Evolutionary conservation across 2,113 vertebrate genomes (phyloP), one percentile per base, ranked within the genome.

Genomic region (Nyctereutes procyonoides): DNA sequence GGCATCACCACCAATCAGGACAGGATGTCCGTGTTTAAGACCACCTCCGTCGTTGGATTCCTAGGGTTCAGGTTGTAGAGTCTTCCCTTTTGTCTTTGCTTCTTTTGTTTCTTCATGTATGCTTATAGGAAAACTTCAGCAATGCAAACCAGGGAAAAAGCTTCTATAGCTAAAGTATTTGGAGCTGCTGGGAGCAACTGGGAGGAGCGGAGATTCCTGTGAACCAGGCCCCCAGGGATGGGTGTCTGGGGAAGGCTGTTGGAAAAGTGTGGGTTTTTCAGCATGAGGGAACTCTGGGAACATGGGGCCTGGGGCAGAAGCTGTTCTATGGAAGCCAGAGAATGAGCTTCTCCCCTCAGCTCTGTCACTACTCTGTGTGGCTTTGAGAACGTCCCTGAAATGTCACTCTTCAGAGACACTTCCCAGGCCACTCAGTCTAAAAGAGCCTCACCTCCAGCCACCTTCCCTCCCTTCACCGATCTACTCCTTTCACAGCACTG

Each of bases 21-120:
- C 24, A 67, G 35, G 56, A 60, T 11, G 7, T 38, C 48, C 1
- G 2, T 4, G 55, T 71, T 63, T 82, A 69, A 43, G 22, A 48
- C 5, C 4, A 67, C 35, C 43, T 73, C 63, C 8, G 0, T 1
- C 0, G 38, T 58, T 0, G 1, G 48, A 48, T 43, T 38, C 22
- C 38, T 3, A 7, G 6, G 58, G 20, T 28, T 65, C 8, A 20
- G 22, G 17, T 0, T 65, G 32, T 7, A 43, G 4, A 60, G 32
- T 51, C 67, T 58, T 63, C 30, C 43, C 65, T 22, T 43, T 35
- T 35, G 1, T 6, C 3, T 30, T 77, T 76, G 67, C 7, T 38
- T 38, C 85, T 55, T 84, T 58, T 30, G 20, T 53, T 82, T 88
- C 28, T 65, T 51, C 6, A 4, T 30, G 60, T 53, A 32, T 28